Evolutionary conservation across 2,888 invertebrate species (phyloP).

Genomic region (Melikaiella ostensackeni): DNA sequence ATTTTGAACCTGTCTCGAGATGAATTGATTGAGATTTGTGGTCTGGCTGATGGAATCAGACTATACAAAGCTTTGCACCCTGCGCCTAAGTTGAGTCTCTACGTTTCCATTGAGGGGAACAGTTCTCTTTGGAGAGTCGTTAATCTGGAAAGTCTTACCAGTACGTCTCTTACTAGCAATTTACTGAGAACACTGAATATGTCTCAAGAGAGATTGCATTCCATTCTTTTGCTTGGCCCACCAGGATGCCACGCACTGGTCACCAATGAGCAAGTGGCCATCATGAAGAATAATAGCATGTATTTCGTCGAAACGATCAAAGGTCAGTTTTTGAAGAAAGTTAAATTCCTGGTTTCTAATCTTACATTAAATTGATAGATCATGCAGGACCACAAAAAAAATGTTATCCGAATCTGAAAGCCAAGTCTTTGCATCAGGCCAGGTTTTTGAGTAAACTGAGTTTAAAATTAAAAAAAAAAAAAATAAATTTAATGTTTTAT

Average conservation of each 20-base stretch:
- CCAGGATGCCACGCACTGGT: constrained; percentile 90
- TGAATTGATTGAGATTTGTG: constrained; percentile 96
- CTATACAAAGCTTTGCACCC: constrained; percentile 93
- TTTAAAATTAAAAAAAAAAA: too few relatives aligned
- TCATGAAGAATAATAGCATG: constrained; percentile 88
- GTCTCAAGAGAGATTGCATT: constrained; percentile 69
- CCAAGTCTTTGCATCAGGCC: too few relatives aligned
- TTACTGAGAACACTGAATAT: constrained; percentile 72
- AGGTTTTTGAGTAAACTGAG: too few relatives aligned
- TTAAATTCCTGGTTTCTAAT: background rate
- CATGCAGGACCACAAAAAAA: too few relatives aligned
- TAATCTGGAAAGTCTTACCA: constrained; percentile 81
- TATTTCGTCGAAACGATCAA: constrained; percentile 82
- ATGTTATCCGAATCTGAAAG: too few relatives aligned
- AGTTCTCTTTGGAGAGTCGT: constrained; percentile 86
- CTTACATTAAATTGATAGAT: background rate
- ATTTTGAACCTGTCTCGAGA: constrained; percentile 92
- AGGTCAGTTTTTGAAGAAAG: constrained; percentile 69
- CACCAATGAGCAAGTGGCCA: constrained; percentile 90
- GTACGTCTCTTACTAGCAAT: constrained; percentile 68
- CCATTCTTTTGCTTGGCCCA: constrained; percentile 88
- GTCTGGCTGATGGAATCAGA: constrained; percentile 95
- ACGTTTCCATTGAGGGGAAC: constrained; percentile 85
- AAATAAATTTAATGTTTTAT: too few relatives aligned
- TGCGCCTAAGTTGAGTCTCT: constrained; percentile 89